phyloP scores from a whole-genome alignment of 2,797 vertebrate species.

The Brachyalestes nurse region DNA sequence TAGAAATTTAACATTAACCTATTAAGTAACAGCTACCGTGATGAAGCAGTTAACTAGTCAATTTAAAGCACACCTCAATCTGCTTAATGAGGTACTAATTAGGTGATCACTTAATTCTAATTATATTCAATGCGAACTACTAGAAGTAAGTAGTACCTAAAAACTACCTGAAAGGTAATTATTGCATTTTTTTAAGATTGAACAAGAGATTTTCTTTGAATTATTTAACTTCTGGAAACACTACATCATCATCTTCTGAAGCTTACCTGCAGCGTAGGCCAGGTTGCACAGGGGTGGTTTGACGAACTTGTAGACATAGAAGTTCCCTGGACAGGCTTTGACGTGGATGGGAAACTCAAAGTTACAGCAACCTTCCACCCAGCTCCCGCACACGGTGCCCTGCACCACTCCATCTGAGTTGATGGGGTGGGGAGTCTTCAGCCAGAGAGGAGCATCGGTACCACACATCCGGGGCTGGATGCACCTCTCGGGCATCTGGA shows the following conservation, averaged over 20 bases:
- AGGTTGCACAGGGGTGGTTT: accelerated
- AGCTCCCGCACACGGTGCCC: conserved; percentile 51
- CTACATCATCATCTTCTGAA: neutral
- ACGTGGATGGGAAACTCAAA: conserved; percentile 41
- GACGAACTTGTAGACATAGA: conserved; percentile 68
- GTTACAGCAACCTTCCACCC: conserved; percentile 13
- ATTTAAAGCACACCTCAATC: no score
- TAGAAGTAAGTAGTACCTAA: no score
- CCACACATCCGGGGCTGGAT: conserved; percentile 56
- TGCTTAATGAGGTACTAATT: no score
- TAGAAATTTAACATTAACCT: no score
- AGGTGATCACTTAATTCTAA: no score
- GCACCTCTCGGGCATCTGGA: conserved; percentile 67
- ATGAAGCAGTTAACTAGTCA: no score
- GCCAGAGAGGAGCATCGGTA: conserved; percentile 60
- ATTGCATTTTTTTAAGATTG: no score
- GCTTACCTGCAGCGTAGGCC: conserved; percentile 70
- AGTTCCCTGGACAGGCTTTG: conserved; percentile 66
- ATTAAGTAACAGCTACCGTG: no score
- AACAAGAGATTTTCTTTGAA: no score
- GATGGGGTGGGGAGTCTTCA: conserved; percentile 61
- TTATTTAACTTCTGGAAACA: no score
- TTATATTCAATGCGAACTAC: no score
- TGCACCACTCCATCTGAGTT: conserved; percentile 50
- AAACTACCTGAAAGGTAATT: no score